Evolutionary conservation across 2,797 vertebrate species (phyloP).

Genomic region (Coendou prehensilis): DNA sequence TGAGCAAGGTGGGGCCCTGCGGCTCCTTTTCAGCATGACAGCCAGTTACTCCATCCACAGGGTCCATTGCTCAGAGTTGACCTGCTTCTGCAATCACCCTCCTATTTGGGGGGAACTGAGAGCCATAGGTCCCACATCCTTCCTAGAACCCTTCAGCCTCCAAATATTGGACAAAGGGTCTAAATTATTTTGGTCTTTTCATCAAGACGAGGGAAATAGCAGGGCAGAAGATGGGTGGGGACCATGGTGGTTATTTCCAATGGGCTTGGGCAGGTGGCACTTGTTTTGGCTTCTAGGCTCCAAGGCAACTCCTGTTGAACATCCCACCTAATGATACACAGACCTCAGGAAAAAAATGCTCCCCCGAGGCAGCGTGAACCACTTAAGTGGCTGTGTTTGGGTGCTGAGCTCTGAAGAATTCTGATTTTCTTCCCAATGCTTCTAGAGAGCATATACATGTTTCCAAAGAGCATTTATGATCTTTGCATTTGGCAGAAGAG

Average conservation of each 20-base stretch:
- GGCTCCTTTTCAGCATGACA: not conserved
- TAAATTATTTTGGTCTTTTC: not conserved
- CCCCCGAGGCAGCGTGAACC: not conserved
- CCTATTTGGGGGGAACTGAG: not conserved
- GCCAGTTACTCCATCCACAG: not conserved
- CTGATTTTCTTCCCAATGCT: not conserved
- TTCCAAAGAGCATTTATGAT: not conserved
- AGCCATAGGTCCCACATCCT: not conserved
- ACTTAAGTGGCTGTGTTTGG: not conserved
- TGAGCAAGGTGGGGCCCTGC: not conserved
- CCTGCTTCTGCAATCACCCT: not conserved
- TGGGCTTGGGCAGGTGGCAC: not conserved
- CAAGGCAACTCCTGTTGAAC: not conserved
- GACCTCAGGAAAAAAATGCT: not conserved
- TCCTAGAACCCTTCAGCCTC: not conserved
- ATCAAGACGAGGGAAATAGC: not conserved
- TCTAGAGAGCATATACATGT: constrained; percentile 18
- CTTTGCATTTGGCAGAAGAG: constrained; percentile 52
- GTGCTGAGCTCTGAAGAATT: not conserved
- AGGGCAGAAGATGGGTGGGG: not conserved
- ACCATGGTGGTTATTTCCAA: not conserved
- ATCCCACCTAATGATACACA: not conserved
- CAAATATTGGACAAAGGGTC: not conserved
- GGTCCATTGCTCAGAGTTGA: not conserved
- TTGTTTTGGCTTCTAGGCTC: not conserved